Percentiles rank a stretch among this genome's conserved stretches.
Conservation (phyloP, 2,797 vertebrate genomes). For the Helarctos malayanus region DNA sequence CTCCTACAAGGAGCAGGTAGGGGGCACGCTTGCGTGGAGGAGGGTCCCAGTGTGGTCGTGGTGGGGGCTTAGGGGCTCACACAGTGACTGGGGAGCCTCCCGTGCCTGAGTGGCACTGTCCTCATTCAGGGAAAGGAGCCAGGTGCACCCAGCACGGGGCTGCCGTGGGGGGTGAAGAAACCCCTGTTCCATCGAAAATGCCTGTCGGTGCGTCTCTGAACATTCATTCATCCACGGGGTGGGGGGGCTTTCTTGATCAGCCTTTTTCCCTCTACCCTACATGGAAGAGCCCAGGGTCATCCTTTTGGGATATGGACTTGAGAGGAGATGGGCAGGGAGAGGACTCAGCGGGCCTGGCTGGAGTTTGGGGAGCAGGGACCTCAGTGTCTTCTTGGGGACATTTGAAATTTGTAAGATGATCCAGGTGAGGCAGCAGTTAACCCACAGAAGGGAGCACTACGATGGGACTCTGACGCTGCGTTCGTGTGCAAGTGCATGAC, state of each 20-base stretch:
- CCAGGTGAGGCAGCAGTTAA: neutral
- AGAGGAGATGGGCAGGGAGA: neutral
- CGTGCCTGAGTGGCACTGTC: neutral
- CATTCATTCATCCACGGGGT: neutral
- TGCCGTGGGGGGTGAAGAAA: neutral
- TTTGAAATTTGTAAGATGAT: neutral
- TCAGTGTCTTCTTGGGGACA: neutral
- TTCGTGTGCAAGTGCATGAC: neutral
- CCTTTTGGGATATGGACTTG: neutral
- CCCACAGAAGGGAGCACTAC: neutral
- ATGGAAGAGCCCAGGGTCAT: neutral
- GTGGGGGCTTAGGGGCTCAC: neutral
- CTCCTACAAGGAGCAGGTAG: neutral
- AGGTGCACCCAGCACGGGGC: neutral
- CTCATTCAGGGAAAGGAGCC: neutral
- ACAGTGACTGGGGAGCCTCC: neutral
- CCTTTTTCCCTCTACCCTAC: neutral
- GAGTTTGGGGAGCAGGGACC: neutral
- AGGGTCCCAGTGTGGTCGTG: neutral
- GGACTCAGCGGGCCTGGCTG: neutral
- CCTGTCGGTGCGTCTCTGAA: fast-evolving
- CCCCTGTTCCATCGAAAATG: neutral
- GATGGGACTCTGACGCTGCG: neutral
- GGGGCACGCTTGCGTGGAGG: neutral
- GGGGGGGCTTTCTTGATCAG: too few species aligned